Evolutionary conservation across 2,113 vertebrate species (phyloP).

Genomic region (Struthio camelus): DNA sequence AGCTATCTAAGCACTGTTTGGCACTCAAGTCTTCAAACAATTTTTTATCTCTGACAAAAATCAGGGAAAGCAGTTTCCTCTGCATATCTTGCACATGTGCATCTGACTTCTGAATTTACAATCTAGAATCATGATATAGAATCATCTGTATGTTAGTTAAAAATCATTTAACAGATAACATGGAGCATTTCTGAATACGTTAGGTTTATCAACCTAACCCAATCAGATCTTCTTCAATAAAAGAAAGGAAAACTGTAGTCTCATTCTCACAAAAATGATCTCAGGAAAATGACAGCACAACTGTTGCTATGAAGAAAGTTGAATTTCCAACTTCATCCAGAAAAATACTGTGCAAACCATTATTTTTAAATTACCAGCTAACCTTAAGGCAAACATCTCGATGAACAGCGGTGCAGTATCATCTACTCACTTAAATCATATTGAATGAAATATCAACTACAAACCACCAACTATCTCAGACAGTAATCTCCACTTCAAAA

Average conservation of each 20-base stretch:
- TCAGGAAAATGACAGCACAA: not conserved
- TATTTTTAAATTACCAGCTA: not conserved
- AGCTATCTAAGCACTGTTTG: not conserved
- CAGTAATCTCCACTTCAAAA: not conserved
- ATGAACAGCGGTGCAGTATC: fast-evolving
- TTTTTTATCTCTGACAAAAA: not conserved
- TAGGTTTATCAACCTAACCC: not conserved
- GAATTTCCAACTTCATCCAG: not conserved
- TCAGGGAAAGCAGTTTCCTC: not conserved
- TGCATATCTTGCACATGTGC: not conserved
- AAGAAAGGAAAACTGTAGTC: not conserved
- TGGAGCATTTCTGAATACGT: not conserved
- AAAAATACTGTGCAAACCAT: not conserved
- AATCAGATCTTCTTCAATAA: not conserved
- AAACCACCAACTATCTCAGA: no score
- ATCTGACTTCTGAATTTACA: not conserved
- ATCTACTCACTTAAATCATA: not conserved
- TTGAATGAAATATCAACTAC: not conserved
- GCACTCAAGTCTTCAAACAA: not conserved
- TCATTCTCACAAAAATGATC: not conserved
- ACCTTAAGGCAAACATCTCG: not conserved
- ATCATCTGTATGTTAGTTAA: not conserved
- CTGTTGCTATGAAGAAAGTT: not conserved
- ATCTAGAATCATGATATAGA: not conserved
- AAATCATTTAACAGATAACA: not conserved